Evolutionary conservation across 2,888 invertebrate genomes (phyloP), one percentile per base, ranked within the genome.

Genomic region (Kryphioiulus occultus): DNA sequence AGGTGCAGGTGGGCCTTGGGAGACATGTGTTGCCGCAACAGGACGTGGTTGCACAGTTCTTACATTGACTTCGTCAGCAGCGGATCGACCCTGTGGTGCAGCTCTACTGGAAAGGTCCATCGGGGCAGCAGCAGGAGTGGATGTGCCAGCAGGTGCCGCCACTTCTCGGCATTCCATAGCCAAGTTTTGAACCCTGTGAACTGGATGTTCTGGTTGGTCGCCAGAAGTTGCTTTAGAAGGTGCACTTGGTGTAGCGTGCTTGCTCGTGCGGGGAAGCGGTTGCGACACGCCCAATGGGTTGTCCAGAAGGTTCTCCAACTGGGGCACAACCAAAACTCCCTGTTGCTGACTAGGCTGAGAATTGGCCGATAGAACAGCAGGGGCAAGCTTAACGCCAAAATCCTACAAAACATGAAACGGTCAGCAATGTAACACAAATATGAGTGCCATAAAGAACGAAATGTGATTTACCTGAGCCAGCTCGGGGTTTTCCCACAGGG

Each of bases 401-500:
- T 84, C 42, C 84, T 84, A 39, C 39, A 88, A 47, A 86, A 12
- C 10, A 15, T 9, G 35, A 32, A 32, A 85, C 10, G 12, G 26
- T 26, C 10, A 35, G 39, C 5, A 85, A 35, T 2, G 35, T 7
- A 35, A 35, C 2, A 35, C 35, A 35, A 35, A 35, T 35, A 35
- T 7, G 7, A 35, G 35, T 35, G 35, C 35, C 35, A 4, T 2
- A 7, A 35, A 35, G 35, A 7, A 86, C 7, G 44, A 86, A 59
- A 85, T 17, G 53, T 26, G 39, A n/a, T 42, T 78, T 68, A 68
- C 86, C 86, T 78, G 59, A 35, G 32, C 47, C 19, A 87, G 53
- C 26, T 88, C 88, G 10, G 88, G 88, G 44, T 86, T 88, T 53
- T 88, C 88, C 88, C 88, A 88, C 7, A 88, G 83, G 42, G 88